phyloP scores from a whole-genome alignment of 2,113 vertebrate species.

The Crotalus horridus region DNA sequence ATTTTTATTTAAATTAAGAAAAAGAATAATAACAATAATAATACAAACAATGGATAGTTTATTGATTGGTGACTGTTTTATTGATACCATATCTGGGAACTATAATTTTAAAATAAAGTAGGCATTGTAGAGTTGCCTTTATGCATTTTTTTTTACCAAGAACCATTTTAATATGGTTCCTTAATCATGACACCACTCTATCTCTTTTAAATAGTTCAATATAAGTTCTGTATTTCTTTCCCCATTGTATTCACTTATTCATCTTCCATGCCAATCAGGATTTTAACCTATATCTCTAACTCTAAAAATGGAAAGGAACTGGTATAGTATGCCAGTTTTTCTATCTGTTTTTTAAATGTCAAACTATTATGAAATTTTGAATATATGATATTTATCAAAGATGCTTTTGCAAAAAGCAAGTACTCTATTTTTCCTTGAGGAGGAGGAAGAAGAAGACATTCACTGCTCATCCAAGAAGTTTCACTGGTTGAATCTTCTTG shows the following conservation, averaged over 20 bases:
- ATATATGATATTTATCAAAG: no score
- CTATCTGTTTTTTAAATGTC: no score
- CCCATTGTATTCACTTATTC: not conserved
- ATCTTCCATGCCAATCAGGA: not conserved
- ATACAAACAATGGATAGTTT: not conserved
- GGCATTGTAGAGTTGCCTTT: conserved; percentile 9
- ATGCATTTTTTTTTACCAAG: not conserved
- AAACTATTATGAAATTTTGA: no score
- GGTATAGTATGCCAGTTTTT: no score
- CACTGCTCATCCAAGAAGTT: no score
- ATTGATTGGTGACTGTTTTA: not conserved
- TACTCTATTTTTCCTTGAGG: no score
- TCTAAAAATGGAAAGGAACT: no score
- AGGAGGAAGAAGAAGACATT: no score
- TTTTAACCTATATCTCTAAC: no score
- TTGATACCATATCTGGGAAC: not conserved
- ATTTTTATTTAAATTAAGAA: no score
- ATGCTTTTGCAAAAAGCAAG: no score
- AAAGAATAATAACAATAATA: not conserved
- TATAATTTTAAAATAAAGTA: not conserved
- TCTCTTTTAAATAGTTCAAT: not conserved
- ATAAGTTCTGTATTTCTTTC: not conserved
- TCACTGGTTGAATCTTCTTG: no score
- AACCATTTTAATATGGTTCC: not conserved
- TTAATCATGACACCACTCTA: conserved; percentile 4